Evolutionary conservation across 2,888 invertebrate species (phyloP), one percentile per base, ranked within the genome.

Genomic region (Archaeoteleia sp.): DNA sequence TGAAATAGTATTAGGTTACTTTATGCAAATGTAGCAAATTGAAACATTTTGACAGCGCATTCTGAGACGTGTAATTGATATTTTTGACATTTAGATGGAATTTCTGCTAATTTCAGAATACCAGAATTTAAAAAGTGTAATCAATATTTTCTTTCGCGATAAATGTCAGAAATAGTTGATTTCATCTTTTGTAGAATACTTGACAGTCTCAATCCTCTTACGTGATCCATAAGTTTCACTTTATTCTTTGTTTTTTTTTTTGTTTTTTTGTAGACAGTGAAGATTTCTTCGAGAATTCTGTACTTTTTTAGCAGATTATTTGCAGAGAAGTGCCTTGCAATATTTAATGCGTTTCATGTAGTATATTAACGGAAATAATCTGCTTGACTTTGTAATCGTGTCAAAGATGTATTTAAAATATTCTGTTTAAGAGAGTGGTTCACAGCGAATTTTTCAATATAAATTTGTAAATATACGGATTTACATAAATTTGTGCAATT

Each of bases 201-300:
- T 35, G 25, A 48, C 29, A 35, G 46, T 20, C 30, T 9, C 13
- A 55, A 48, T 57, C 46, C 57, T 37, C 48, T 57, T 46, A 57
- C 13, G 45, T 29, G 17, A 15, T 4, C 13, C 25, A 9, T 9
- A 25, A 37, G 37, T 37, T 27, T 15, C 12, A n/a, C n/a, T n/a
- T n/a, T n/a, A n/a, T n/a, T n/a, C n/a, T n/a, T n/a, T n/a, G n/a
- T n/a, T 8, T 15, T 12, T 12, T 39, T 7, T 23, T 20, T 9
- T 30, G 5, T n/a, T 17, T 13, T 37, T 37, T 14, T 20, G 34
- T 35, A n/a, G 14, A 5, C 8, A n/a, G 9, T 25, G 15, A 5
- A 17, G 17, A 15, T 51, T 39, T 30, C 30, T 17, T 10, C 9
- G 12, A 51, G 17, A 42, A 27, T 23, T 27, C 27, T 27, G 14